A percentile compares a stretch with the other conserved stretches of the same genome.
Evolutionary conservation across 2,113 vertebrate species (phyloP).

Genomic region (Ceuthmochares aereus): DNA sequence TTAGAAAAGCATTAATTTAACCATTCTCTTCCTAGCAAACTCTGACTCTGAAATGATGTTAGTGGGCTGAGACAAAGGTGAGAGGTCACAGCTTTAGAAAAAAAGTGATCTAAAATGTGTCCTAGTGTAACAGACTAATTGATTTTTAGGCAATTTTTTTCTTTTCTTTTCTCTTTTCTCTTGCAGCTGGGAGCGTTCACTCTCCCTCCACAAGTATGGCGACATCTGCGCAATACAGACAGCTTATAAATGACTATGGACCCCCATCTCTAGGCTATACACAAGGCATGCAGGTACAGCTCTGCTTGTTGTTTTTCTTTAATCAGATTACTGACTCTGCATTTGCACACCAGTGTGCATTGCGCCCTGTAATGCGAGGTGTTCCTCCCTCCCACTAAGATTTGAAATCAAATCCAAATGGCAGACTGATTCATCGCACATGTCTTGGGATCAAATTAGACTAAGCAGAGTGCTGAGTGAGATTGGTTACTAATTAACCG

Average conservation of each 20-base stretch:
- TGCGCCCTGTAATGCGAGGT: constrained; percentile 51
- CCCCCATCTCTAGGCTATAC: constrained; percentile 95
- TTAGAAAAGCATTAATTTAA: neutral
- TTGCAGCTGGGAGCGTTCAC: constrained; percentile 85
- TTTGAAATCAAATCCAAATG: constrained; percentile 68
- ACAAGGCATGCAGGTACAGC: constrained; percentile 80
- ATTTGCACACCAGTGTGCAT: neutral
- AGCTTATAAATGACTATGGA: constrained; percentile 94
- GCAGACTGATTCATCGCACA: constrained; percentile 51
- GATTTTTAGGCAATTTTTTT: neutral
- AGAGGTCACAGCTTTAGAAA: constrained; percentile 3
- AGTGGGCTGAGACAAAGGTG: neutral
- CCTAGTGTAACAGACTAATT: neutral
- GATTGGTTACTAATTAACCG: constrained; percentile 46
- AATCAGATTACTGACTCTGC: neutral
- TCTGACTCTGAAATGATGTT: neutral
- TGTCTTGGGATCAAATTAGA: constrained; percentile 56
- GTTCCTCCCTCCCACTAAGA: constrained; percentile 45
- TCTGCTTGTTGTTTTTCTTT: neutral
- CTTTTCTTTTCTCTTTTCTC: neutral
- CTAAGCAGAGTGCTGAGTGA: constrained; percentile 29
- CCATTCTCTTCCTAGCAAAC: neutral
- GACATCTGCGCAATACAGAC: constrained; percentile 88
- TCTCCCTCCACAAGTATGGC: constrained; percentile 92
- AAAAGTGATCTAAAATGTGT: neutral